A percentile compares a stretch with the other conserved stretches of the same genome.
Evolutionary conservation across 2,113 vertebrate species (phyloP).

Genomic region (Numenius arquata): DNA sequence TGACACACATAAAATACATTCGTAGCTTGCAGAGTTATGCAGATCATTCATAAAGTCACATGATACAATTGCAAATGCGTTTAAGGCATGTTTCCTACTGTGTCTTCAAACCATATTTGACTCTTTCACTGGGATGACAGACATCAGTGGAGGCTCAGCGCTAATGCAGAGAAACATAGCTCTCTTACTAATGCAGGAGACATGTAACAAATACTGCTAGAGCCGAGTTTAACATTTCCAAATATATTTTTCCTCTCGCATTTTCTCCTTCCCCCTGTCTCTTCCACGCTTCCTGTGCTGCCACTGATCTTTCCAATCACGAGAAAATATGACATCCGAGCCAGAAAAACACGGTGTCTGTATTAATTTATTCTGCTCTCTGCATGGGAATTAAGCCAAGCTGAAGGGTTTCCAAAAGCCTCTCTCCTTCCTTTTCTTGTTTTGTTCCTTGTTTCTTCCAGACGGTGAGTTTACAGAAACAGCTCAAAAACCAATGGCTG

Average conservation of each 20-base stretch:
- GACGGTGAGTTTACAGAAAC: not conserved
- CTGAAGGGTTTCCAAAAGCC: not conserved
- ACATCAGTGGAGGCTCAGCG: fast-evolving
- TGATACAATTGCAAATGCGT: not conserved
- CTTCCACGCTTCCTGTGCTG: not conserved
- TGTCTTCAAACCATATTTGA: not conserved
- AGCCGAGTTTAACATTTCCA: not conserved
- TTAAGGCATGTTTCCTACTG: not conserved
- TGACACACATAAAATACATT: not conserved
- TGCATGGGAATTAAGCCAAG: not conserved
- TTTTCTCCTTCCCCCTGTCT: not conserved
- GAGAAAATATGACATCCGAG: not conserved
- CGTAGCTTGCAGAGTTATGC: fast-evolving
- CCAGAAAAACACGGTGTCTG: not conserved
- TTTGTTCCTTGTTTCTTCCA: not conserved
- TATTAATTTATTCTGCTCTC: conserved; percentile 39
- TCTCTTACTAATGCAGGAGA: not conserved
- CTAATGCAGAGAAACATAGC: not conserved
- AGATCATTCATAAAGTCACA: not conserved
- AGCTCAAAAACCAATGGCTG: not conserved
- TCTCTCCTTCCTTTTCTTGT: not conserved
- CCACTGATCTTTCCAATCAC: not conserved
- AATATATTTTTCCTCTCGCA: not conserved
- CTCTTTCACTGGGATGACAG: not conserved
- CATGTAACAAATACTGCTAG: not conserved